Base-by-base conservation (phyloP, 2,113 vertebrate species). In the Dendrocopos noguchii region DNA sequence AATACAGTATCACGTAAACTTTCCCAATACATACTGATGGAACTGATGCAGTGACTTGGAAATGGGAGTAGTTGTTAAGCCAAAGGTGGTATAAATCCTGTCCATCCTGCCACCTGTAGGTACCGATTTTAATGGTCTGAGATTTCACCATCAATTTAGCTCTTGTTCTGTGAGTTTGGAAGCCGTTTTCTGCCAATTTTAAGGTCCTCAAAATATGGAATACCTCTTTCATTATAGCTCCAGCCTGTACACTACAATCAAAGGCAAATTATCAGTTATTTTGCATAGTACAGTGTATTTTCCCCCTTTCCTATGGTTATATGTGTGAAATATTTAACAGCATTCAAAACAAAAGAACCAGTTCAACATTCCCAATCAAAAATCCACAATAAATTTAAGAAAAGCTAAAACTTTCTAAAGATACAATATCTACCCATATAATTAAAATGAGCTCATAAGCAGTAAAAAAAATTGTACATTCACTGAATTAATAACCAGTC, bases 401-500 rank as follows among this genome's bases (percentile, higher is more conserved):
- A 81, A 73, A 87, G 17, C 15, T 65, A 80, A 85, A 89, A 42
- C 29, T 73, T 90, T 46, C 20, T 12, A 64, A 84, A 93, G 18
- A 75, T 64, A 50, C 46, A 84, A 66, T 46, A 87, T 57, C 61
- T 27, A 92, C 12, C 7, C n/a, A 52, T 64, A 67, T 70, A 87
- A 91, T 64, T 92, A 91, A 94, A 88, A 93, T 83, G 67, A 89
- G 28, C 75, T 91, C 72, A 84, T 11, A 73, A 24, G 59, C 25
- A 91, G 61, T 46, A 56, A 56, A 76, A 88, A 92, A 94, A 87
- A 0, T 15, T 79, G 66, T 80, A 50, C 47, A 22, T 17, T 86
- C 34, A 65, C 65, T 68, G 85, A 92, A 94, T 93, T 93, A 94
- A 95, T 94, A 96, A 92, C 57, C 88, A 93, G 90, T 84, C 66